Base-by-base conservation (phyloP, 1,140 invertebrate genomes). In the Hylaeus anthracinus region DNA sequence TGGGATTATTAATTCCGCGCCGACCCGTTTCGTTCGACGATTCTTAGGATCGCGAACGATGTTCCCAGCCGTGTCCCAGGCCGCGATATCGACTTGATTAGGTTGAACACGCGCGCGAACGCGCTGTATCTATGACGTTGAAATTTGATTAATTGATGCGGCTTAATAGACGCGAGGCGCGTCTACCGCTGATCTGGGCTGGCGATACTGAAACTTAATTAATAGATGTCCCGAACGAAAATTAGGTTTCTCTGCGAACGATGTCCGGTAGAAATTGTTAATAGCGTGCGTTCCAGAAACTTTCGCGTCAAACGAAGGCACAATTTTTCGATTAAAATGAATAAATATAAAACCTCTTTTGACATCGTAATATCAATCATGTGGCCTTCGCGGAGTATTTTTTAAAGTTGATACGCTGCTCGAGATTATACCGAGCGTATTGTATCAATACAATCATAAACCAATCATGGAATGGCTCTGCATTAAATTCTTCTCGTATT, bases 111-210 rank as follows among this genome's bases (percentile, higher is more conserved):
- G 37, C 53, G 51, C 12, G 43, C 12, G 26, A 39, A 45, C 64
- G 26, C 3, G 70, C n/a, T 37, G 45, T 58, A 60, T 61, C 75
- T 41, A 43, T 43, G 66, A 1, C 65, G 67, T 41, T 26, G 56
- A 71, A 78, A 71, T 60, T 71, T 71, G 67, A 78, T 78, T 78
- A 78, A 78, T 78, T 70, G 74, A 76, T 37, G 43, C 41, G 53
- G 65, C 14, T 69, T 76, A 76, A 76, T 76, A 77, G 75, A 53
- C 75, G 63, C 58, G 56, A 8, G 39, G 6, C 45, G 45, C 37
- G 67, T 78, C 75, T 71, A 71, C 56, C 66, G 43, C n/a, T 51
- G 74, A 77, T 77, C 74, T 77, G 51, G 43, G 71, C 41, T 10
- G 75, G 43, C 67, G 75, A 78, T 78, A 78, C 39, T 56, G 12